Conservation (phyloP, 2,113 vertebrate genomes). For the western clawed frog (Xenopus tropicalis) region UCB_Xtro_10.0 CM004451.2:15255001-15255500, state of each 20-base stretch:
- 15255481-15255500: neutral
- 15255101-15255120: constrained; percentile 91
- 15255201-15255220: constrained; percentile 90
- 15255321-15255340: constrained; percentile 83
- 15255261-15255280: no score
- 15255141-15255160: constrained; percentile 66
- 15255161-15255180: constrained; percentile 57
- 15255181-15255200: constrained; percentile 73
- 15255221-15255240: no score
- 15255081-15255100: constrained; percentile 94
- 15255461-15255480: neutral
- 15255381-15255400: constrained; percentile 84
- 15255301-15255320: constrained; percentile 90
- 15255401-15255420: constrained; percentile 93
- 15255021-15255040: constrained; percentile 77
- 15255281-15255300: constrained; percentile 33
- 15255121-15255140: constrained; percentile 94
- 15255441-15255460: neutral
- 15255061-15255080: constrained; percentile 81
- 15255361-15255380: constrained; percentile 85
- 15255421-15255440: constrained; percentile 61
- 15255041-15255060: constrained; percentile 57
- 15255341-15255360: constrained; percentile 88
- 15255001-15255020: constrained; percentile 48
- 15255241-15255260: neutral